These are phyloP conservation scores for Drosophila lowei DNA, from an alignment of 1,140 invertebrate species.

Conservation along the genomic window DNA sequence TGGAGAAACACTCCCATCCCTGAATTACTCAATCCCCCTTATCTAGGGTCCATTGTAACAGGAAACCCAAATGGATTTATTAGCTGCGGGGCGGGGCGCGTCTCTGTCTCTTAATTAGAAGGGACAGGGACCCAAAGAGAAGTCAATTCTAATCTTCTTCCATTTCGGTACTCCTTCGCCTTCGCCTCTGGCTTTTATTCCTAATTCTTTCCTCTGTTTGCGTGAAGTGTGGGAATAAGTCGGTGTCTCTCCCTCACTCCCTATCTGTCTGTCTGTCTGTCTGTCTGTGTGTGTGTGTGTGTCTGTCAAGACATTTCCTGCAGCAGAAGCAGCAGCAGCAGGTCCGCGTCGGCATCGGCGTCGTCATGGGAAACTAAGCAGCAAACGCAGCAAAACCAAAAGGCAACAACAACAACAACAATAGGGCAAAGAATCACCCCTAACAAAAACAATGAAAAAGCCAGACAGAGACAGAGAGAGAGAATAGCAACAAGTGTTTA, in stretches of 20 bases:
- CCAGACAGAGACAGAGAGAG: constrained; percentile 6
- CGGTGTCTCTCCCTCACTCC: not conserved
- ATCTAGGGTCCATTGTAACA: constrained; percentile 30
- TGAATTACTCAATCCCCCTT: too few species aligned
- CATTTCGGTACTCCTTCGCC: too few species aligned
- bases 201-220: constrained; percentile 15
- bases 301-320: constrained; percentile 58
- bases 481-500: too few species aligned
- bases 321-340: constrained; percentile 21
- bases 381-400: constrained; percentile 2
- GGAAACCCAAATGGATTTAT: constrained; percentile 67
- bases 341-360: not conserved
- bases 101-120: constrained; percentile 30
- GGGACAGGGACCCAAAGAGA: constrained; percentile 1
- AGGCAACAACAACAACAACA: constrained; percentile 1
- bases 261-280: not conserved
- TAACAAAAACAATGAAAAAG: constrained; percentile 22
- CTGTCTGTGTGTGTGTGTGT: constrained; percentile 23
- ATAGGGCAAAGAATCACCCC: constrained; percentile 22
- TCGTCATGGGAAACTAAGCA: constrained; percentile 75
- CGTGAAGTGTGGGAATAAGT: not conserved
- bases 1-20: too few species aligned
- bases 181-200: too few species aligned
- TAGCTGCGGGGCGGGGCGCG: constrained; percentile 17
- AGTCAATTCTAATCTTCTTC: not conserved